Base-by-base conservation (phyloP, 2,797 vertebrate genomes). In the Clarias fuscus region DNA sequence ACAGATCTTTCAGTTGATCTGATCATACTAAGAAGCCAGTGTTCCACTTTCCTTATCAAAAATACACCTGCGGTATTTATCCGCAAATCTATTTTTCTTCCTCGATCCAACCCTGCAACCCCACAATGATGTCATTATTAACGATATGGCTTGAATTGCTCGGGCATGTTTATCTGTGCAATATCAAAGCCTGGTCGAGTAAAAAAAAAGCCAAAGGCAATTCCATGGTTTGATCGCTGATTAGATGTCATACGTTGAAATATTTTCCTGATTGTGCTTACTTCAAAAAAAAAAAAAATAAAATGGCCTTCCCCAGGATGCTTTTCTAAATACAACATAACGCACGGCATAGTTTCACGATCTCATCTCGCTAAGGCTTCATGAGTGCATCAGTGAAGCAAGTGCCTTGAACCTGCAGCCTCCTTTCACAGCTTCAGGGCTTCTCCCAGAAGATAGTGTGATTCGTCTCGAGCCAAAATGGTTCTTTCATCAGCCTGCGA, bases 141-240 rank as follows among this genome's bases (percentile, higher is more conserved):
- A 82, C 84, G 92, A 95, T 93, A 93, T 91, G 90, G 87, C 78
- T 86, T 87, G 88, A 93, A 93, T 95, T 93, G 92, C 90, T 93
- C 85, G 92, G 93, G 92, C 91, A 88, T 93, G 93, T 91, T 92
- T 90, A 90, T 93, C 92, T 91, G 78, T 65, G 53, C 85, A n/a
- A 91, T 92, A 94, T 95, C 94, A 95, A 94, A 95, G 93, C 82
- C 84, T 8, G 59, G 88, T 81, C 89, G 83, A 72, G 79, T 89
- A 48, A 89, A 90, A 85, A 48, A 89, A 90, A 85, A 43, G 81
- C 84, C 80, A 86, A 90, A 88, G 84, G 72, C 71, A 88, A 89
- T 87, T 86, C 80, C 70, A 87, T 80, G 64, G 83, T 91, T 88
- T 81, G 88, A 92, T 90, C 78, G 86, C 92, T 91, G 92, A 93